Evolutionary conservation across 2,113 vertebrate genomes (phyloP), one percentile per base, ranked within the genome.

Genomic region (Spea multiplicata): DNA sequence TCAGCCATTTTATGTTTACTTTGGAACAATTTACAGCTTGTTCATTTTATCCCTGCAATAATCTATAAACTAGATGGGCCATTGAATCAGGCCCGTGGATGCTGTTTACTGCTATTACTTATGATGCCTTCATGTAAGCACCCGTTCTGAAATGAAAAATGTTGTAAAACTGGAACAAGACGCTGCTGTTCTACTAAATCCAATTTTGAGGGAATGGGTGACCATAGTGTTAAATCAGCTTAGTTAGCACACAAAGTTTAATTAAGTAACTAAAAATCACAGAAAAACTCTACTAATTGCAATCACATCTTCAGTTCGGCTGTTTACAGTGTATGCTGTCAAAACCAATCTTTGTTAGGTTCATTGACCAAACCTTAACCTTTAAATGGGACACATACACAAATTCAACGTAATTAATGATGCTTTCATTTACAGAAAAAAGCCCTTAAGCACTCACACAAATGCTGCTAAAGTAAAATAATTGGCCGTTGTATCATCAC

Each of bases 241-340:
- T 64, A 17, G 16, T 17, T 64, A 16, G 55, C 55, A 59, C 61
- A 64, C 4, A 64, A 64, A 13, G 16, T 16, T 64, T 64, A 64
- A 64, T 64, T 64, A 64, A 13, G n/a, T 61, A 5, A n/a, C 8
- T 4, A 13, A 61, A n/a, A 61, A 12, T 13, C 10, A 61, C 14
- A 61, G 59, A 16, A 64, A 64, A 30, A 16, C n/a, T 17, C 17
- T 16, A 64, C 6, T 64, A 64, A 64, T 17, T 64, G 61, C 61
- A 16, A 64, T 30, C 14, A 64, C 61, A 64, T 64, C n/a, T 64
- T 64, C 61, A 64, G 16, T 64, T 30, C 14, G 82, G 5, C 55
- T 17, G 84, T 82, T 81, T 68, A 64, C 71, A 83, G 47, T 3
- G 49, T 78, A 52, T 74, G 5, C 57, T 48, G n/a, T 8, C 46